Base-by-base conservation (phyloP, 2,113 vertebrate genomes). In the Strigops habroptila region DNA sequence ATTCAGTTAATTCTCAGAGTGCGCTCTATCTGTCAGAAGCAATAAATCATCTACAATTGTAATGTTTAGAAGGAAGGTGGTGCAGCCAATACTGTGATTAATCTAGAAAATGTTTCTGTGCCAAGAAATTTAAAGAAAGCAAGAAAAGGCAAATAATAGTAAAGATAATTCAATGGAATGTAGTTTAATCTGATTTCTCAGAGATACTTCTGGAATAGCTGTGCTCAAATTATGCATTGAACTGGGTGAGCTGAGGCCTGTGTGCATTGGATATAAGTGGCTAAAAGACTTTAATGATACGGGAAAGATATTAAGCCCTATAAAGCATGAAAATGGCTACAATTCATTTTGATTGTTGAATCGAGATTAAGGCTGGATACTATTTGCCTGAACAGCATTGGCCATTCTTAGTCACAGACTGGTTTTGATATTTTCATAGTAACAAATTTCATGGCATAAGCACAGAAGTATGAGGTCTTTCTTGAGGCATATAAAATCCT, bases 371-470 rank as follows among this genome's bases (percentile, higher is more conserved):
- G 39, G 7, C 35, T 90, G 14, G 43, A 64, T 82, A 35, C 27
- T 82, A 33, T 71, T 91, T 88, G 37, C 14, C 27, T 73, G n/a
- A 91, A 93, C 1, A 8, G 16, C 9, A 91, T 93, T 78, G 8
- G 22, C 69, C 0, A 0, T 93, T 94, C 55, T 88, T 76, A 86
- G 31, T 80, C 71, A 76, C 35, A 74, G 30, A 9, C 17, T 80
- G 7, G 0, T 90, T 92, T 86, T 83, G 12, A 4, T 80, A 69
- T 90, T 93, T 52, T 59, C 69, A 64, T 90, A 74, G 70, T 65
- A 96, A 95, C 62, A 77, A 68, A 93, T 60, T 95, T 91, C 19
- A 89, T 62, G 51, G n/a, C 31, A 74, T 62, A 70, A 44, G 37
- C 7, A 7, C 35, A 77, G 52, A 82, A 75, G 21, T 74, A 75